Conservation (phyloP, 1,140 invertebrate genomes). For the Philopotamus ludificatus region DNA sequence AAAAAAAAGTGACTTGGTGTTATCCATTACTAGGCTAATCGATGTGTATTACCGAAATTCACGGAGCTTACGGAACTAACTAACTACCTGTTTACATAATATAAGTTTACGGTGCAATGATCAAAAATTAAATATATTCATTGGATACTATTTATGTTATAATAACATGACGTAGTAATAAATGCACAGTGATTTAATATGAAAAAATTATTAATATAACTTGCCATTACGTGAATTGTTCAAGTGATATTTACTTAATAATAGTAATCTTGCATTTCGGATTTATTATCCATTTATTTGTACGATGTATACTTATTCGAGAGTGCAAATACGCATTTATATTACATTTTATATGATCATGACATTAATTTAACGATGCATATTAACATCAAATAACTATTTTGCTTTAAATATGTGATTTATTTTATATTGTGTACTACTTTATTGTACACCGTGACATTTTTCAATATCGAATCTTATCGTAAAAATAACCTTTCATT, state of each 20-base stretch:
- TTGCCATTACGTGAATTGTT: slow-evolving; percentile 18
- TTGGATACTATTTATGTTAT: background rate
- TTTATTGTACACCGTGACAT: too few relatives aligned
- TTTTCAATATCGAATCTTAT: too few relatives aligned
- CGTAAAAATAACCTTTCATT: too few relatives aligned
- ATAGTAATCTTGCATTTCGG: slow-evolving; percentile 4
- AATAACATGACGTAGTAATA: background rate
- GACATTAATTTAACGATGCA: too few relatives aligned
- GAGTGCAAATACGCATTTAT: background rate
- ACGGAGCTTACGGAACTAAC: slow-evolving; percentile 24
- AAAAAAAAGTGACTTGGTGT: background rate
- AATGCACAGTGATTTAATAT: slow-evolving; percentile 21
- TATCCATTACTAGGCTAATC: background rate
- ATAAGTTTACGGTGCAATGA: background rate
- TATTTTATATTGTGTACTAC: too few relatives aligned
- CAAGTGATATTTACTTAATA: slow-evolving; percentile 16
- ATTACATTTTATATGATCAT: slow-evolving; percentile 5
- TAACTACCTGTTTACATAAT: slow-evolving; percentile 19
- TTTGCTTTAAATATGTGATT: too few relatives aligned
- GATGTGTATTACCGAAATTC: slow-evolving; percentile 5
- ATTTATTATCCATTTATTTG: slow-evolving; percentile 7
- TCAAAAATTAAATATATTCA: background rate
- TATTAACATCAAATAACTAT: too few relatives aligned
- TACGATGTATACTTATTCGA: background rate
- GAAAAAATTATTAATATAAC: slow-evolving; percentile 1